Evolutionary conservation across 2,113 vertebrate genomes (phyloP).

Genomic region (Cinclus cinclus): DNA sequence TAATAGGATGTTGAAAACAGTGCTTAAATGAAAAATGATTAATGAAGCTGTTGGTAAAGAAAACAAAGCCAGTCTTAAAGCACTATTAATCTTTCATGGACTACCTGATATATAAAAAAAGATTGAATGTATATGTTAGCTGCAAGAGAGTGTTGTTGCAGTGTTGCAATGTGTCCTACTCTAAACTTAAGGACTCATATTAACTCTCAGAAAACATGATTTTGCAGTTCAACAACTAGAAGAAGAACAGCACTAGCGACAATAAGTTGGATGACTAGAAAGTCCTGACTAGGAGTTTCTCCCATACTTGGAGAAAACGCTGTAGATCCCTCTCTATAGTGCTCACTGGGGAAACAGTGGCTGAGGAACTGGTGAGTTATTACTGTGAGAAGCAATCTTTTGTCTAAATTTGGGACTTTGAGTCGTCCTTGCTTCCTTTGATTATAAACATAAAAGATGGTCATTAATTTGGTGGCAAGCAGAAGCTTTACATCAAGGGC

Average conservation of each 20-base stretch:
- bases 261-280: background rate
- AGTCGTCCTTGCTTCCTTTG: background rate
- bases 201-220: background rate
- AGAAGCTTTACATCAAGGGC: background rate
- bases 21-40: background rate
- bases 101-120: background rate
- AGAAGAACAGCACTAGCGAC: background rate
- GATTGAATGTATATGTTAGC: background rate
- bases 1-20: background rate
- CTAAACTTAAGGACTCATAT: background rate
- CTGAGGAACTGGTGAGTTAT: background rate
- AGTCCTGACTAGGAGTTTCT: background rate
- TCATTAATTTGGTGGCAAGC: background rate
- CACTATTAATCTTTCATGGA: background rate
- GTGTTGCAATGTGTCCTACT: background rate
- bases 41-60: background rate
- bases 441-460: background rate
- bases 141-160: background rate
- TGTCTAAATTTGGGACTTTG: background rate
- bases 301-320: background rate
- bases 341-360: background rate
- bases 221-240: background rate
- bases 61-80: background rate
- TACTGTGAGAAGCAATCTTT: background rate
- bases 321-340: background rate